Base-by-base conservation (phyloP, 2,797 vertebrate species). In the Takifugu ocellatus region DNA sequence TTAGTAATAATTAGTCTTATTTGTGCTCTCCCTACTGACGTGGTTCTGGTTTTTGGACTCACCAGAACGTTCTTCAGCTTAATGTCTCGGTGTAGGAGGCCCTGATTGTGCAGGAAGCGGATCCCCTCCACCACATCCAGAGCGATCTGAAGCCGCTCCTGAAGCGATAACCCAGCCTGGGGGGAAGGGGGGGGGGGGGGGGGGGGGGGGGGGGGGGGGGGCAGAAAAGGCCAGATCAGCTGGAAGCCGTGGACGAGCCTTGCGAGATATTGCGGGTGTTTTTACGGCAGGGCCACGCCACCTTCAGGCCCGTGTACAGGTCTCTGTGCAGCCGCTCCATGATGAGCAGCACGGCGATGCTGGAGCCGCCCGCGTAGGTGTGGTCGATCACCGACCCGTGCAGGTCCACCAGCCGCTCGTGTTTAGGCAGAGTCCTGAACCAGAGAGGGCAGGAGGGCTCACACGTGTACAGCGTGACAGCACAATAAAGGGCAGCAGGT, bases 51-150 rank as follows among this genome's bases (percentile, higher is more conserved):
- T 14, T 33, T 6, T n/a, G 25, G 61, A 68, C 93, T 91, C 59
- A 99, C 97, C 93, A 99, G 89, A 61, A 99, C 97, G 15, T 99
- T 99, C 86, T 99, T 99, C 14, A 99, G 91, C 76, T 99, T 99
- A 77, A 99, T 96, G 67, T 99, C 97, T 75, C 97, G 82, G 87
- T 99, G 97, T 56, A 99, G 84, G 8, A 99, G 94, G 2, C 97
- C 97, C 83, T 99, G 97, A 72, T 94, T 83, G 68, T 99, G 97
- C 75, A 99, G 90, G 82, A 99, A 99, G 31, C 97, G 94, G 72
- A 99, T 94, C 51, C 97, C 97, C 72, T 99, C 97, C 64, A 99
- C 97, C 48, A 99, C 97, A 29, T 99, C 97, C 75, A 99, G 78
- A 2, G 97, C 96, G 14, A 99, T 94, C 89, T 92, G 96, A 51